These are phyloP conservation scores for Pocillopora verrucosa DNA, from an alignment of 64 coral and sea anemone species.

Conservation along the genomic window DNA sequence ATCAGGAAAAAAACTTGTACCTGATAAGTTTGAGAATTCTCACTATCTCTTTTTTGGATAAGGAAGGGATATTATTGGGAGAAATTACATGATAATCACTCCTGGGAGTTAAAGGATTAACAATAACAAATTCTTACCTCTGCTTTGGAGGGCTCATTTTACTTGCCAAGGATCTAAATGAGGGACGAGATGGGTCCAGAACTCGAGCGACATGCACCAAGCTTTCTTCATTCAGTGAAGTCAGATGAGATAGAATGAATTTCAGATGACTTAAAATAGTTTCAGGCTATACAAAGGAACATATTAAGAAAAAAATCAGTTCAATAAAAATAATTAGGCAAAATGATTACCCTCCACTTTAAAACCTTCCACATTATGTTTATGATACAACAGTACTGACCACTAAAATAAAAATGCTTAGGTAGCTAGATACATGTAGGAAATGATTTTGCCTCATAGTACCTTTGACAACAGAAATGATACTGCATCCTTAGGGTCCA, in stretches of 20 bases:
- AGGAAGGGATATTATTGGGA: too few species aligned
- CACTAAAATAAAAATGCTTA: neutral
- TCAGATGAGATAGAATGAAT: constrained; percentile 52
- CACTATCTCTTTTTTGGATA: too few species aligned
- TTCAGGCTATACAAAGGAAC: constrained; percentile 51
- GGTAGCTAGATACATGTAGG: neutral
- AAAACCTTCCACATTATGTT: neutral
- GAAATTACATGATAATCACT: too few species aligned
- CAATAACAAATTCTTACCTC: constrained; percentile 23
- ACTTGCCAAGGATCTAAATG: constrained; percentile 54
- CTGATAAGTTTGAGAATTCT: too few species aligned
- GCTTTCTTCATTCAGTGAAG: constrained; percentile 55
- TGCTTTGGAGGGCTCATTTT: constrained; percentile 40
- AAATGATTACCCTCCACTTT: too few species aligned
- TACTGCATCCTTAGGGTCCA: constrained; percentile 78
- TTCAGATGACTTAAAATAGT: constrained; percentile 64
- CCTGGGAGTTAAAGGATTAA: neutral
- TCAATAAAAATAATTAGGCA: neutral
- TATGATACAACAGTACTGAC: too few species aligned
- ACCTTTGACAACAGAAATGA: constrained; percentile 94
- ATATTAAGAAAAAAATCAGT: neutral
- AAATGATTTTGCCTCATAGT: neutral
- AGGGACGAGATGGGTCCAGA: constrained; percentile 75
- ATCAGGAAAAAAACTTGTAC: too few species aligned
- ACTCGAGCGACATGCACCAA: constrained; percentile 67